Conservation (phyloP, 2,888 invertebrate species). For the Saturnia japonica region DNA sequence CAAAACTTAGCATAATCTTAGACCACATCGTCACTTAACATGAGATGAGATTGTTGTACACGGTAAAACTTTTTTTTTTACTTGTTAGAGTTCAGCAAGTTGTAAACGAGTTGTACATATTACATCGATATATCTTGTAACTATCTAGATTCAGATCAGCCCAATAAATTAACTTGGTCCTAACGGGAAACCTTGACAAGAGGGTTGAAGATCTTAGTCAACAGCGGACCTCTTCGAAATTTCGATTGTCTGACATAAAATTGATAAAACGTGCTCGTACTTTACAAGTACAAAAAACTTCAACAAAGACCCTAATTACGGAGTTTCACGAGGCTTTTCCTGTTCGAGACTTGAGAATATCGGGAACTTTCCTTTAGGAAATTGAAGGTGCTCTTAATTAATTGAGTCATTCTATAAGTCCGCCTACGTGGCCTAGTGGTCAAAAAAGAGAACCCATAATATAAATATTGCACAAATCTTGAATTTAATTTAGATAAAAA, state of each 20-base stretch:
- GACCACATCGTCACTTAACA: too few relatives aligned
- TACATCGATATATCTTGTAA: background rate
- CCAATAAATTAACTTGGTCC: background rate
- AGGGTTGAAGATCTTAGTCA: background rate
- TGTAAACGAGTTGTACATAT: background rate
- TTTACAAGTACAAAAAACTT: conserved; percentile 20
- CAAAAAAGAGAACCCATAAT: background rate
- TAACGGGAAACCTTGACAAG: background rate
- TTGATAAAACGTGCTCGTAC: conserved; percentile 15
- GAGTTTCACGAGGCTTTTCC: conserved; percentile 25
- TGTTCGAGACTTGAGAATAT: conserved; percentile 26
- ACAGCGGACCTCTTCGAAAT: conserved; percentile 13
- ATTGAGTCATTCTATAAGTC: conserved; percentile 12
- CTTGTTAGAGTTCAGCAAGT: background rate
- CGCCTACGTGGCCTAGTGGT: conserved; percentile 8
- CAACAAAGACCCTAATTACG: conserved; percentile 24
- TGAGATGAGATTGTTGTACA: too few relatives aligned
- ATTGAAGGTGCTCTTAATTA: conserved; percentile 26
- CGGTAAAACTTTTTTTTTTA: too few relatives aligned
- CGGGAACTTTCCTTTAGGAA: conserved; percentile 23
- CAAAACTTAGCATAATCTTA: too few relatives aligned
- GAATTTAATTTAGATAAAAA: background rate
- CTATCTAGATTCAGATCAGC: background rate
- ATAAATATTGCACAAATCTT: background rate
- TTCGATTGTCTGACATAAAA: conserved; percentile 5